phyloP scores from a whole-genome alignment of 1,140 invertebrate genomes.

The Lanistes nyassanus region DNA sequence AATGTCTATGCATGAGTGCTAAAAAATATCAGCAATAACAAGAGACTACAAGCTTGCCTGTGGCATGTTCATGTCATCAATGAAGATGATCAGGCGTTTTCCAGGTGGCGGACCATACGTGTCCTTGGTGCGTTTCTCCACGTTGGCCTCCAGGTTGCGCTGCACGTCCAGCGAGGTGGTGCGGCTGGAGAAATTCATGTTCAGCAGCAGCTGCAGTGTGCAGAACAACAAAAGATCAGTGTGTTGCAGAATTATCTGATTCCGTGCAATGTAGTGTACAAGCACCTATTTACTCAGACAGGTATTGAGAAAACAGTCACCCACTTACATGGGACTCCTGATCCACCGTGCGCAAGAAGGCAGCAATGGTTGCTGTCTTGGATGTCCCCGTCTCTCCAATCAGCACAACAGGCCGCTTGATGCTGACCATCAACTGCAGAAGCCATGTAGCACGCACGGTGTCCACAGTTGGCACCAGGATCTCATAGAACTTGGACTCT shows the following conservation, averaged over 20 bases:
- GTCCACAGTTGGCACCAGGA: conserved; percentile 89
- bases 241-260: not conserved
- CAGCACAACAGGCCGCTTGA: conserved; percentile 81
- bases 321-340: conserved; percentile 74
- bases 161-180: conserved; percentile 91
- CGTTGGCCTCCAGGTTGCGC: conserved; percentile 82
- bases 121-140: conserved; percentile 90
- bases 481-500: conserved; percentile 79
- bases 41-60: conserved; percentile 69
- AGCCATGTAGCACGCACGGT: conserved; percentile 83
- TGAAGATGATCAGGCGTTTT: conserved; percentile 87
- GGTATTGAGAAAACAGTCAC: not conserved
- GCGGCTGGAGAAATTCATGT: conserved; percentile 90
- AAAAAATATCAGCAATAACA: no score
- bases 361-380: conserved; percentile 87
- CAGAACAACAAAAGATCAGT: conserved; percentile 9
- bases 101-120: conserved; percentile 87
- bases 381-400: conserved; percentile 91
- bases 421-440: conserved; percentile 80
- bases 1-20: no score
- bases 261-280: not conserved
- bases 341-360: conserved; percentile 80
- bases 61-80: conserved; percentile 96
- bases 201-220: conserved; percentile 70
- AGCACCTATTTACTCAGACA: not conserved